Evolutionary conservation across 2,888 invertebrate species (phyloP).

Genomic region (Trilocha varians): DNA sequence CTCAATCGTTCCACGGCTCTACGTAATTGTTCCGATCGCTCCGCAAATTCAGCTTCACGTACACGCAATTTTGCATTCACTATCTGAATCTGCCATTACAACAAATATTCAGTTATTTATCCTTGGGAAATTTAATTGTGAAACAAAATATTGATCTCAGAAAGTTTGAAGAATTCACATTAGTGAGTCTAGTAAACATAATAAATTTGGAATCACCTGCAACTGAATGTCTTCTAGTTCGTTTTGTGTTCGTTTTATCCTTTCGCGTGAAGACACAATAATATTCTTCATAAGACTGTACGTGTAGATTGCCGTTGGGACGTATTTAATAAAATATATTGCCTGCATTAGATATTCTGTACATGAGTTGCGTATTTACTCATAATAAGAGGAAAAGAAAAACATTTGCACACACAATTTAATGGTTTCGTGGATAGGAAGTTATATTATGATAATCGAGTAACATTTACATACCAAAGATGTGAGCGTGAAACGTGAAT

Average conservation of each 20-base stretch:
- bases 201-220: slow-evolving; percentile 47
- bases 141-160: no score
- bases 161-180: no score
- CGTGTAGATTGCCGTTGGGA: slow-evolving; percentile 44
- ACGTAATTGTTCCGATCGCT: slow-evolving; percentile 34
- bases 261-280: slow-evolving; percentile 36
- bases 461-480: slow-evolving; percentile 50
- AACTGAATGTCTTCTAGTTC: slow-evolving; percentile 52
- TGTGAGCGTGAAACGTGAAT: slow-evolving; percentile 33
- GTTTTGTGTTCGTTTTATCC: slow-evolving; percentile 35
- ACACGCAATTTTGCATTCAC: slow-evolving; percentile 47
- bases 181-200: no score
- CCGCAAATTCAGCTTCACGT: slow-evolving; percentile 42
- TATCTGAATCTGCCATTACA: slow-evolving; percentile 41
- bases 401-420: no score
- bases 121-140: no score
- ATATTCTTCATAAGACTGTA: slow-evolving; percentile 40
- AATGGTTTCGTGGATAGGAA: no score
- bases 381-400: neutral
- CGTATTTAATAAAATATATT: slow-evolving; percentile 42
- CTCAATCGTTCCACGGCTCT: slow-evolving; percentile 35
- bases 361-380: slow-evolving; percentile 2
- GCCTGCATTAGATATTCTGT: slow-evolving; percentile 23
- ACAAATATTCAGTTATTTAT: neutral
- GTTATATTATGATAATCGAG: no score